These are phyloP conservation scores for Helogale parvula DNA, from an alignment of 2,113 vertebrate species.

Conservation along the genomic window DNA sequence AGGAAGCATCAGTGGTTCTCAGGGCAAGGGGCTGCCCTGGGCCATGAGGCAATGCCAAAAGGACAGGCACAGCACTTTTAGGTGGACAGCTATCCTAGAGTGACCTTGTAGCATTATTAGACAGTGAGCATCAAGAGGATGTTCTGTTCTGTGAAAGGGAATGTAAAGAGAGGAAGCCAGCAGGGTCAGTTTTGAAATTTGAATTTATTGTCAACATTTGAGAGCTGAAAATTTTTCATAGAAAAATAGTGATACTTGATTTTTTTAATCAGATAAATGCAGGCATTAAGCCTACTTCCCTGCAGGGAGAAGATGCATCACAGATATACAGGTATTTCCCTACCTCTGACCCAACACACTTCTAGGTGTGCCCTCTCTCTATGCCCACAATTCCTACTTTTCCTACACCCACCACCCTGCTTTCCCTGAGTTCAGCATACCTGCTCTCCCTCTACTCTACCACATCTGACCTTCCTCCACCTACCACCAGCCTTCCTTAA, in stretches of 20 bases:
- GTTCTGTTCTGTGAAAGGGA: background rate
- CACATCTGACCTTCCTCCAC: background rate
- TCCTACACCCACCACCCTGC: too few relatives aligned
- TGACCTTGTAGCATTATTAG: background rate
- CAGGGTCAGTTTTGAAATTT: background rate
- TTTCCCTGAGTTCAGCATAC: background rate
- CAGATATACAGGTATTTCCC: background rate
- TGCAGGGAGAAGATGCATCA: background rate
- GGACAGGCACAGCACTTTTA: background rate
- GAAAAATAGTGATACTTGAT: background rate
- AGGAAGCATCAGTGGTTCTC: background rate
- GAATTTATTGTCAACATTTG: background rate
- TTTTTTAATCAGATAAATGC: background rate
- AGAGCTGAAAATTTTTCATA: background rate
- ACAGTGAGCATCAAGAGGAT: background rate
- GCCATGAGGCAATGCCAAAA: background rate
- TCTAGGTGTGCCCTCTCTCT: background rate
- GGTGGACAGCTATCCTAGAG: too few relatives aligned
- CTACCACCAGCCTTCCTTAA: background rate
- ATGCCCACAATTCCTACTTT: background rate
- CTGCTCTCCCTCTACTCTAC: background rate
- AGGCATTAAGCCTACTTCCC: too few relatives aligned
- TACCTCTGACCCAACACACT: background rate
- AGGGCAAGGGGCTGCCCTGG: background rate
- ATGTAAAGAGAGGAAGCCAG: background rate